Conservation (phyloP, 2,797 vertebrate species). For the Phrynocephalus vlangalii region DNA sequence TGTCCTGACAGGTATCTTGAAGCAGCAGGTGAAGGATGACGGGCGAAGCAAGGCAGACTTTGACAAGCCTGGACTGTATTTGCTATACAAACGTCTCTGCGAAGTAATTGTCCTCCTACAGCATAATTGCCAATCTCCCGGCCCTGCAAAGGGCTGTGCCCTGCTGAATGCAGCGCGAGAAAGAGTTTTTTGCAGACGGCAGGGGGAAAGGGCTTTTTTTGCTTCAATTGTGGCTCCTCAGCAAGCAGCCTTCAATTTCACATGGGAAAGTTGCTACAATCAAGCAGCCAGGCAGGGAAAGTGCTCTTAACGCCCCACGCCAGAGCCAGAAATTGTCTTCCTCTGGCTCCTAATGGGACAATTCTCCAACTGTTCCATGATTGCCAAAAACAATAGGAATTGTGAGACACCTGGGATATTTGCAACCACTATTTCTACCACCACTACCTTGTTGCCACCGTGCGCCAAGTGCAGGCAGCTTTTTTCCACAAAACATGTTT, state of each 20-base stretch:
- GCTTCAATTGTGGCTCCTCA: slow-evolving; percentile 50
- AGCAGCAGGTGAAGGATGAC: slow-evolving; percentile 19
- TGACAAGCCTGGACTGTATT: slow-evolving; percentile 37
- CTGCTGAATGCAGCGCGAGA: slow-evolving; percentile 29
- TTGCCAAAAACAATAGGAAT: slow-evolving; percentile 63
- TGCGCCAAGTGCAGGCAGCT: slow-evolving; percentile 46
- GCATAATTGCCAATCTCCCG: slow-evolving; percentile 28
- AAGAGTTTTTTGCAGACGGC: slow-evolving; percentile 25
- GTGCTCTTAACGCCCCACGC: slow-evolving; percentile 42
- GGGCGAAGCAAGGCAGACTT: slow-evolving; percentile 12
- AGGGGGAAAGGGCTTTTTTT: slow-evolving; percentile 31
- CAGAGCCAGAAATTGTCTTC: slow-evolving; percentile 64
- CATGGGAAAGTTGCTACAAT: slow-evolving; percentile 53
- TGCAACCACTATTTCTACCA: slow-evolving; percentile 11
- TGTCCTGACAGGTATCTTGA: background rate
- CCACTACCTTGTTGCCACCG: background rate
- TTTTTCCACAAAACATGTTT: slow-evolving; percentile 14
- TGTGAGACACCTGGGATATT: slow-evolving; percentile 60
- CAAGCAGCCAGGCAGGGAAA: slow-evolving; percentile 60
- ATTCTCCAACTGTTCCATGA: slow-evolving; percentile 71
- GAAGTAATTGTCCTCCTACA: slow-evolving; percentile 44
- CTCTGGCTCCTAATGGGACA: slow-evolving; percentile 39
- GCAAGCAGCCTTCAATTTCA: slow-evolving; percentile 67
- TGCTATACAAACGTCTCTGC: background rate
- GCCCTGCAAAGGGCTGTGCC: slow-evolving; percentile 21